phyloP scores from a whole-genome alignment of 2,888 invertebrate species.

The Eucera pruinosa region DNA sequence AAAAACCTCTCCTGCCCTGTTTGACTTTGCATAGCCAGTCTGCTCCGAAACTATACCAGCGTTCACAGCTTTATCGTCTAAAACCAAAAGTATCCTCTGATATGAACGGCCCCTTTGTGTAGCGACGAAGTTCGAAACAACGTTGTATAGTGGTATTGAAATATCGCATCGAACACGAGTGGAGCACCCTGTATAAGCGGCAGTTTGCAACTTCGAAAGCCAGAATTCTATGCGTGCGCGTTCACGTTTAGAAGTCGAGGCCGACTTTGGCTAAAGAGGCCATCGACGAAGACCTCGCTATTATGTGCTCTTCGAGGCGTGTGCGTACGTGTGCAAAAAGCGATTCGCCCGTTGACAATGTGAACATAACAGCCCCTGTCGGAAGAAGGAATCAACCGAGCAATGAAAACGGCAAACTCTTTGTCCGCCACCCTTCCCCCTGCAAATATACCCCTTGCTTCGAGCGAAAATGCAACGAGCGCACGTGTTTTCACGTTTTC shows the following conservation, averaged over 20 bases:
- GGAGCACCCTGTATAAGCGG: slow-evolving; percentile 1
- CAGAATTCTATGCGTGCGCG: slow-evolving; percentile 55
- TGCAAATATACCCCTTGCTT: background rate
- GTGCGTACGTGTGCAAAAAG: slow-evolving; percentile 40
- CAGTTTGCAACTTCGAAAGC: slow-evolving; percentile 28
- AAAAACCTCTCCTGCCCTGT: too few species aligned
- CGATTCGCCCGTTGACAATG: slow-evolving; percentile 52
- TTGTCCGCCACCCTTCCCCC: slow-evolving; percentile 15
- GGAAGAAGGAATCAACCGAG: background rate
- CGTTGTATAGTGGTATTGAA: background rate
- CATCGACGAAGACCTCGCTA: slow-evolving; percentile 55
- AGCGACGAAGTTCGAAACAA: background rate
- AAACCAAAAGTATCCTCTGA: background rate
- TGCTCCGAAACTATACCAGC: background rate
- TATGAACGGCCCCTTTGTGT: background rate
- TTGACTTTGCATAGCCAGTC: too few species aligned
- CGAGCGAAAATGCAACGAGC: background rate
- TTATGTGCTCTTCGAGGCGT: slow-evolving; percentile 37
- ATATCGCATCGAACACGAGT: background rate
- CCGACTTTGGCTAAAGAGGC: slow-evolving; percentile 51
- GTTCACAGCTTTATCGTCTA: too few species aligned
- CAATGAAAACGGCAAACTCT: background rate
- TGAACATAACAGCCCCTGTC: slow-evolving; percentile 1
- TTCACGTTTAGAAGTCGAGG: slow-evolving; percentile 50
- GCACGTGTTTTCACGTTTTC: background rate